These are phyloP conservation scores for Tolypeutes matacus DNA, from an alignment of 2,797 vertebrate genomes.

Conservation along the genomic window DNA sequence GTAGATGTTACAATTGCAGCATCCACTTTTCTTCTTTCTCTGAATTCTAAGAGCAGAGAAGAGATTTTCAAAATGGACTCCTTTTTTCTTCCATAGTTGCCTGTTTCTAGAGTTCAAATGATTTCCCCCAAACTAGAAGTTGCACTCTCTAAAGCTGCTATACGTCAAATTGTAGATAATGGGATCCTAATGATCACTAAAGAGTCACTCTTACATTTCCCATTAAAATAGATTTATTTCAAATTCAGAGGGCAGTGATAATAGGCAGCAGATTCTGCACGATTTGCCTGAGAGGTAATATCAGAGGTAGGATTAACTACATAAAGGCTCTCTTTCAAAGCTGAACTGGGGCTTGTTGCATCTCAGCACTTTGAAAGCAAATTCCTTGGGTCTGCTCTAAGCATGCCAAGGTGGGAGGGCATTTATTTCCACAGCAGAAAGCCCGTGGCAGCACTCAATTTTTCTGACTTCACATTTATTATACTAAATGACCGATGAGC, in stretches of 20 bases:
- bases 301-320: slow-evolving; percentile 19
- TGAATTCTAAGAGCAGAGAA: not conserved
- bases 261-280: not conserved
- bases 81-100: not conserved
- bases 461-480: slow-evolving; percentile 68
- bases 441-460: slow-evolving; percentile 3
- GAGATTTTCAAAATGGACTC: slow-evolving; percentile 44
- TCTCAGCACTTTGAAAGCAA: slow-evolving; percentile 46
- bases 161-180: slow-evolving; percentile 43
- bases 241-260: not conserved
- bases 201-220: slow-evolving; percentile 30
- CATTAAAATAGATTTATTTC: slow-evolving; percentile 42
- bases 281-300: not conserved
- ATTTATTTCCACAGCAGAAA: slow-evolving; percentile 68
- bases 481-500: slow-evolving; percentile 72
- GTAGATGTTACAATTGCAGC: not conserved
- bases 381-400: slow-evolving; percentile 45
- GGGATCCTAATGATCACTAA: not conserved
- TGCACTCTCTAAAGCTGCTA: not conserved
- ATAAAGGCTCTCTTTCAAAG: not conserved
- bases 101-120: not conserved
- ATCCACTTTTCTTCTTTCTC: slow-evolving; percentile 10
- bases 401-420: slow-evolving; percentile 44
- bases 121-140: slow-evolving; percentile 33
- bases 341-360: not conserved